Evolutionary conservation across 2,797 vertebrate species (phyloP).

Genomic region (Petrocephalus schoutedeni): DNA sequence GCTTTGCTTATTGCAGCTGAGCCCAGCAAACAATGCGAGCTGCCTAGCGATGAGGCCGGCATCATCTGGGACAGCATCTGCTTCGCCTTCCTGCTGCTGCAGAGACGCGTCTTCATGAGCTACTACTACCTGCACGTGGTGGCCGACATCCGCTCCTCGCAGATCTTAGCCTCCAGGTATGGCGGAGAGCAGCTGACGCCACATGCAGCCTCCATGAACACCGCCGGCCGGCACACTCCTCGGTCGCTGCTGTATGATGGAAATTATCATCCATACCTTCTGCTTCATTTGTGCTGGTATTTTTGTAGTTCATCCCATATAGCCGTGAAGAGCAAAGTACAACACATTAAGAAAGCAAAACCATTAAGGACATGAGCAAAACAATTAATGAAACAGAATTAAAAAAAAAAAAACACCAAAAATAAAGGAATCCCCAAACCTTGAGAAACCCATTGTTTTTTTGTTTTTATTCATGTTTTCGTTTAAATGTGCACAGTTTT

Average conservation of each 20-base stretch:
- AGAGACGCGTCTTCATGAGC: conserved; percentile 90
- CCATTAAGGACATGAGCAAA: background rate
- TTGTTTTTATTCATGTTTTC: background rate
- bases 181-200: background rate
- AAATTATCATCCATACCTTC: background rate
- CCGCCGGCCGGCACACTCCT: background rate
- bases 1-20: conserved; percentile 21
- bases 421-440: background rate
- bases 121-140: conserved; percentile 92
- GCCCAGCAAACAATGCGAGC: conserved; percentile 65
- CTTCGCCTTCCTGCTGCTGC: conserved; percentile 85
- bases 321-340: too few species aligned
- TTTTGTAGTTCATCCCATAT: background rate
- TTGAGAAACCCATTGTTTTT: background rate
- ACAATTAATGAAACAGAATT: background rate
- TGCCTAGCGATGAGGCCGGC: conserved; percentile 88
- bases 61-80: conserved; percentile 97
- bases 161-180: conserved; percentile 88
- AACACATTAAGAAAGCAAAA: background rate
- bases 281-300: background rate
- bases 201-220: background rate
- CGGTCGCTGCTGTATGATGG: background rate
- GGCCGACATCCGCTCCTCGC: conserved; percentile 83
- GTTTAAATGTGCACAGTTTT: background rate
- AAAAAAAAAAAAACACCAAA: background rate